A percentile compares a stretch with the other conserved stretches of the same genome.
These are phyloP conservation scores for Latrodectus geometricus DNA, from an alignment of 1,140 invertebrate genomes.

Conservation along the genomic window DNA sequence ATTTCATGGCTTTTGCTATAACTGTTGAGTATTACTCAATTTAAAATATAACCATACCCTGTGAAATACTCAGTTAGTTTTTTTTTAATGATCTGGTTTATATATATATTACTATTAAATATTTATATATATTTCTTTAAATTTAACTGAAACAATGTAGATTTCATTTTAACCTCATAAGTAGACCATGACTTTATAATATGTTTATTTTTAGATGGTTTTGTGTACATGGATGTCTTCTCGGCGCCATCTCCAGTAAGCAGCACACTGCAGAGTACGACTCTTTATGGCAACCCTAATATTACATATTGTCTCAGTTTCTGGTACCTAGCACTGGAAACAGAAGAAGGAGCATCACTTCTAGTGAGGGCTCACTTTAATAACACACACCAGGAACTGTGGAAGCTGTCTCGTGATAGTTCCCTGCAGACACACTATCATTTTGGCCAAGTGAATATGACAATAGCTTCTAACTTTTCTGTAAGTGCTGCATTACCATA, in stretches of 20 bases:
- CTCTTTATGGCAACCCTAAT: conserved; percentile 37
- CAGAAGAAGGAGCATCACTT: conserved; percentile 48
- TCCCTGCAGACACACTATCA: conserved; percentile 28
- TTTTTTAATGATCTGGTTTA: too few relatives aligned
- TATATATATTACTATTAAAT: too few relatives aligned
- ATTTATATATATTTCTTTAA: too few relatives aligned
- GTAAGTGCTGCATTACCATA: too few relatives aligned
- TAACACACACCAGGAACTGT: conserved; percentile 31
- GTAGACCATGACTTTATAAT: too few relatives aligned
- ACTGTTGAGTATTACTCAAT: too few relatives aligned
- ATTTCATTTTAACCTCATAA: too few relatives aligned
- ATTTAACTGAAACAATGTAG: too few relatives aligned
- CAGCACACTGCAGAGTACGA: conserved; percentile 28
- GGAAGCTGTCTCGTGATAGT: conserved; percentile 34
- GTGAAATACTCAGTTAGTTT: too few relatives aligned
- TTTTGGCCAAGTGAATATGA: conserved; percentile 46
- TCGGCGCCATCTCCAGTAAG: conserved; percentile 23
- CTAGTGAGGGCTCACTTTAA: conserved; percentile 30
- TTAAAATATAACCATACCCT: too few relatives aligned
- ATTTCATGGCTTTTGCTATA: too few relatives aligned
- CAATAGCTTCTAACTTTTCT: conserved; percentile 23
- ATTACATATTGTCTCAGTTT: conserved; percentile 56
- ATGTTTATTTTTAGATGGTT: conserved; percentile 45
- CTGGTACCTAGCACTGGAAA: conserved; percentile 50
- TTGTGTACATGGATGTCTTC: conserved; percentile 58